Conservation (phyloP, 2,113 vertebrate genomes). For the Chitala chitala region DNA sequence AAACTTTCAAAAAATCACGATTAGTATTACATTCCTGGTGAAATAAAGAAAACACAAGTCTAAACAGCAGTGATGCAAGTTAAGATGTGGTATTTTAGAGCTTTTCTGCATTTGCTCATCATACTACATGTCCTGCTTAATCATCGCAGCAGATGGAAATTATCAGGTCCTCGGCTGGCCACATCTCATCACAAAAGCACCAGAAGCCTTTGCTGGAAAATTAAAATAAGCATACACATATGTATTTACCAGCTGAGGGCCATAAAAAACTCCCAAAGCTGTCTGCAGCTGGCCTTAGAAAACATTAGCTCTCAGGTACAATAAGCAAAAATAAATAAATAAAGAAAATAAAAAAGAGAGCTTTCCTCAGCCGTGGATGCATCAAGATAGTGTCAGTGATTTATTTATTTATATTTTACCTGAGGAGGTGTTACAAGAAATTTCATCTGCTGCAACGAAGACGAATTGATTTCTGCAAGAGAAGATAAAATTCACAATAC, state of each 20-base stretch:
- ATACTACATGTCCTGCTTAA: too few species aligned
- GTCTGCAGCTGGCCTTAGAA: slow-evolving; percentile 39
- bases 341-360: slow-evolving; percentile 61
- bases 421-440: slow-evolving; percentile 96
- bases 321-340: slow-evolving; percentile 31
- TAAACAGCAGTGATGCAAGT: too few species aligned
- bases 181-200: slow-evolving; percentile 43
- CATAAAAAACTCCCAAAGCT: slow-evolving; percentile 39
- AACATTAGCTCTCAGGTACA: slow-evolving; percentile 42
- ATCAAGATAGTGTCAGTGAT: slow-evolving; percentile 84
- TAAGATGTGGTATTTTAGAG: too few species aligned
- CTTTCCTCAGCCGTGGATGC: slow-evolving; percentile 74
- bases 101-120: too few species aligned
- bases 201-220: slow-evolving; percentile 26
- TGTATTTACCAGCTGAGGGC: slow-evolving; percentile 38
- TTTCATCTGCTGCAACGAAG: slow-evolving; percentile 96
- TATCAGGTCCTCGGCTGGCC: slow-evolving; percentile 35
- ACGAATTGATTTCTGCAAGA: slow-evolving; percentile 97
- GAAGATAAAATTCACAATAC: slow-evolving; percentile 97
- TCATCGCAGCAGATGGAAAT: too few species aligned
- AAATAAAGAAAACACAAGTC: slow-evolving; percentile 32
- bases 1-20: too few species aligned
- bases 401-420: slow-evolving; percentile 66
- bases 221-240: slow-evolving; percentile 24
- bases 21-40: too few species aligned